Percentiles rank a stretch among this genome's conserved stretches.
Evolutionary conservation across 2,797 vertebrate genomes (phyloP).

Genomic region (Tympanoctomys barrerae): DNA sequence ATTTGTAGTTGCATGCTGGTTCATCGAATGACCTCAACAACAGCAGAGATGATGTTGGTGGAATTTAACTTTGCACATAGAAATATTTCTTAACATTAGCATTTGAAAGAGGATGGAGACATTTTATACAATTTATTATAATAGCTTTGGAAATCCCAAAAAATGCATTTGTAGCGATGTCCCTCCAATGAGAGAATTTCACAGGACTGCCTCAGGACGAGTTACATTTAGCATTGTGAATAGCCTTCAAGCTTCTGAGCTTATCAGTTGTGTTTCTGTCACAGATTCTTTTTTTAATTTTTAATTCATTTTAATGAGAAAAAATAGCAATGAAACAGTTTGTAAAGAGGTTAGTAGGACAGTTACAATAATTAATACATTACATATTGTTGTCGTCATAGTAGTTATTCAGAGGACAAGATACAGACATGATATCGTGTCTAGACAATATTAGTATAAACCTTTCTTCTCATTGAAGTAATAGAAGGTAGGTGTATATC

Average conservation of each 20-base stretch:
- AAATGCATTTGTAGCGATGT: background rate
- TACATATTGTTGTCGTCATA: no score
- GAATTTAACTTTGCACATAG: conserved; percentile 69
- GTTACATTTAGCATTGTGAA: background rate
- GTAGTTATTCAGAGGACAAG: no score
- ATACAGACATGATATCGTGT: no score
- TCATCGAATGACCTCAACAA: conserved; percentile 70
- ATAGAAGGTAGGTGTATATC: no score
- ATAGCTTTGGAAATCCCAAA: conserved; percentile 10
- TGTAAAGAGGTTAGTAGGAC: no score
- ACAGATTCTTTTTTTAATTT: background rate
- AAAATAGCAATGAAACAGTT: no score
- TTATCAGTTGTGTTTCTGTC: background rate
- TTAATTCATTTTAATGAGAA: no score
- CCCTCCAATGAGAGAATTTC: background rate
- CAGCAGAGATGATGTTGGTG: conserved; percentile 14
- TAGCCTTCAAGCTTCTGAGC: background rate
- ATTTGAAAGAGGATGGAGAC: conserved; percentile 49
- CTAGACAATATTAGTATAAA: no score
- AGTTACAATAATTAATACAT: no score
- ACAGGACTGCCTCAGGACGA: background rate
- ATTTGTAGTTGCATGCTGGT: conserved; percentile 53
- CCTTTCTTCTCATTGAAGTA: no score
- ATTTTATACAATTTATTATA: conserved; percentile 55
- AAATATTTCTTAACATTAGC: conserved; percentile 65